Evolutionary conservation across 2,797 vertebrate species (phyloP), one percentile per base, ranked within the genome.

Genomic region (Sitta carolinensis): DNA sequence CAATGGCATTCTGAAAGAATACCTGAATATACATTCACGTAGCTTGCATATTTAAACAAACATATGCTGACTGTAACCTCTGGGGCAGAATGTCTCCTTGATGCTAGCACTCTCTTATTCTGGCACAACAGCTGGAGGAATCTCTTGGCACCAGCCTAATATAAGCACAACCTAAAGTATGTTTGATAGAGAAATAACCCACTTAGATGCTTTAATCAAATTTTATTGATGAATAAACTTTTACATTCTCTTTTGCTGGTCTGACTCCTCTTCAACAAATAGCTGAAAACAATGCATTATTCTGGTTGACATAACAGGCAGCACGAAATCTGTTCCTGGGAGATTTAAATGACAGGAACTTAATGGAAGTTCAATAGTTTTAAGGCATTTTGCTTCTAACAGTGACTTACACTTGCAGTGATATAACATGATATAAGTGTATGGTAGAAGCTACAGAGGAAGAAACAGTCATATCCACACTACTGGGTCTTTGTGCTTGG

Each of bases 211-310:
- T 22, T 95, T 91, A 91, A 36, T 59, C 63, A 81, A 5, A 84
- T 87, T 84, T 90, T 82, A 67, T n/a, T 76, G 72, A 55, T 83
- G 8, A 93, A 79, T 84, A 90, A 84, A 51, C 23, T 75, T 83
- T 57, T 85, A 40, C 20, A 59, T 88, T 94, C n/a, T 67, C 48
- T 34, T 91, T 84, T 63, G 22, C 34, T 66, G 10, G 17, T 57
- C 79, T 80, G 23, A 66, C 11, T 57, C 64, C 38, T 93, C 26
- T 82, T 81, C 64, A 68, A 29, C 20, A 6, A 82, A 77, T 17
- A 75, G 32, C 22, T 88, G 72, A 89, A 92, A 94, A 90, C 38
- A 94, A 66, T 51, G 20, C 25, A 64, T 85, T 85, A 50, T 91
- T 93, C 66, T 95, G 50, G 21, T 5, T 87, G 52, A 84, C 69